Evolutionary conservation across 2,888 invertebrate genomes (phyloP).

Genomic region (Hecatera dysodea): DNA sequence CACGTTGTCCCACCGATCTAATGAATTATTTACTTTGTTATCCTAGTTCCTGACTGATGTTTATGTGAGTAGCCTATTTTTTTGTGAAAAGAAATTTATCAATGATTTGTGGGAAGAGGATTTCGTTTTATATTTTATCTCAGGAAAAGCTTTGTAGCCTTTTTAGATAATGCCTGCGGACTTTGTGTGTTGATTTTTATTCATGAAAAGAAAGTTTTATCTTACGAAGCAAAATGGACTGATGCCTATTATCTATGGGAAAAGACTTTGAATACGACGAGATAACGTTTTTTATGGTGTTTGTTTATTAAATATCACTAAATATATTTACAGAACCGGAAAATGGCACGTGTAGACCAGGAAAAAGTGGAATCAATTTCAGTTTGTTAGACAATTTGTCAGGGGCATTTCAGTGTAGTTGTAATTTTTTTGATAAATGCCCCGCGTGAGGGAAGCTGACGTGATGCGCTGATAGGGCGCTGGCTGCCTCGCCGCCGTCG

Average conservation of each 20-base stretch:
- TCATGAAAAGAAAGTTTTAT: slow-evolving; percentile 49
- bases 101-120: slow-evolving; percentile 53
- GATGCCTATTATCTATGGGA: slow-evolving; percentile 43
- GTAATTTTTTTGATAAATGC: slow-evolving; percentile 78
- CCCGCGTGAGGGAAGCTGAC: slow-evolving; percentile 70
- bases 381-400: slow-evolving; percentile 48
- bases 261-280: slow-evolving; percentile 19
- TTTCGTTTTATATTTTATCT: slow-evolving; percentile 47
- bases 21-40: slow-evolving; percentile 84
- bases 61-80: slow-evolving; percentile 71
- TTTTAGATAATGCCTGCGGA: slow-evolving; percentile 55
- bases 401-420: slow-evolving; percentile 34
- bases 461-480: slow-evolving; percentile 71
- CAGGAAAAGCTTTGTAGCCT: slow-evolving; percentile 49
- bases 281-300: slow-evolving; percentile 13
- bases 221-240: slow-evolving; percentile 35
- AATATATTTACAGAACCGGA: slow-evolving; percentile 3
- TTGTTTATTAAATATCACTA: slow-evolving; percentile 3
- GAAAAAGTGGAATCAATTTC: slow-evolving; percentile 31
- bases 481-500: slow-evolving; percentile 56
- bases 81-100: slow-evolving; percentile 61
- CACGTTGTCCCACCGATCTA: slow-evolving; percentile 76
- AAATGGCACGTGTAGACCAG: slow-evolving; percentile 6
- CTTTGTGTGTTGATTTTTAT: slow-evolving; percentile 55
- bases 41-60: slow-evolving; percentile 73